A percentile compares a stretch with the other conserved stretches of the same genome.
Conservation (phyloP, 1,140 invertebrate genomes). For the Hydropsyche tenuis region DNA sequence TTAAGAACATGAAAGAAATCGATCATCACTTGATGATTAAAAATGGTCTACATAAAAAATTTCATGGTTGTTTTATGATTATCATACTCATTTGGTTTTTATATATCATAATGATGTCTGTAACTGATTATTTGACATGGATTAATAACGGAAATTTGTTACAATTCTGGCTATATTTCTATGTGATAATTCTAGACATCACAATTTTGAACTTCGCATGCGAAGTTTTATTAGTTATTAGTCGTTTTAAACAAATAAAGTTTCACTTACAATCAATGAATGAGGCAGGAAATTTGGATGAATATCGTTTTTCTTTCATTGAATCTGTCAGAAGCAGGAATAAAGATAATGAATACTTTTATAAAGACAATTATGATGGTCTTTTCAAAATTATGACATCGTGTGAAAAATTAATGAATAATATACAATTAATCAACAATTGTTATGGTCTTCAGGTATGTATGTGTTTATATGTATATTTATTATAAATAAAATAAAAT, state of each 20-base stretch:
- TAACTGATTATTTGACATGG: neutral
- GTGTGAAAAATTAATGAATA: neutral
- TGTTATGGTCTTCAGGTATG: neutral
- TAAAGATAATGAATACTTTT: neutral
- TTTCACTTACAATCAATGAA: too few species aligned
- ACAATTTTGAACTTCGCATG: neutral
- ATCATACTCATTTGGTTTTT: neutral
- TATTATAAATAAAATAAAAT: too few species aligned
- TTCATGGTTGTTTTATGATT: too few species aligned
- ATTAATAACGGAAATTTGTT: neutral
- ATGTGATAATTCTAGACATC: neutral
- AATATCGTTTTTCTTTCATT: neutral
- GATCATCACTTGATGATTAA: too few species aligned
- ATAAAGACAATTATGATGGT: neutral
- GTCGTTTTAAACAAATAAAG: too few species aligned
- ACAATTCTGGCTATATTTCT: neutral
- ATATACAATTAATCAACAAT: neutral
- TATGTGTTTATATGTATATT: neutral
- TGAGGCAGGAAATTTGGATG: neutral
- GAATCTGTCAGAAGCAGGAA: neutral
- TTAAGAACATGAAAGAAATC: too few species aligned
- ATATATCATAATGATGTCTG: neutral
- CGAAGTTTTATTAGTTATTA: too few species aligned
- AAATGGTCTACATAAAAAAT: too few species aligned
- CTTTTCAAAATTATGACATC: too few species aligned